These are phyloP conservation scores for Platycheirus rosarum DNA, from an alignment of 2,888 invertebrate species.

Conservation along the genomic window DNA sequence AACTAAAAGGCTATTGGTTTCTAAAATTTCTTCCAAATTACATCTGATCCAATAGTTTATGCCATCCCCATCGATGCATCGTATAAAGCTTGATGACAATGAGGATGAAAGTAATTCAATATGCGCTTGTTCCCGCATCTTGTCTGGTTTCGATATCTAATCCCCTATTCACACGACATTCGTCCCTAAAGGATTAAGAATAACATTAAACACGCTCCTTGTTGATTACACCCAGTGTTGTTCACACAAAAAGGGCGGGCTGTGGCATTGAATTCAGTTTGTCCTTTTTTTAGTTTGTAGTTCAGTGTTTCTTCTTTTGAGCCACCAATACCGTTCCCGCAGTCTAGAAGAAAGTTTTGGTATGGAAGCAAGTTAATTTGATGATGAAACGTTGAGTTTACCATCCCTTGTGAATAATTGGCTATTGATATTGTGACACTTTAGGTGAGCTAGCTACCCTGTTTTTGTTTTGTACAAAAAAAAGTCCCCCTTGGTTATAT, in stretches of 20 bases:
- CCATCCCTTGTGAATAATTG: slow-evolving; percentile 50
- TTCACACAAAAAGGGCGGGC: background rate
- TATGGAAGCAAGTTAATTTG: slow-evolving; percentile 39
- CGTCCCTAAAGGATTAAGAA: slow-evolving; percentile 62
- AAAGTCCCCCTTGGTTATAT: slow-evolving; percentile 18
- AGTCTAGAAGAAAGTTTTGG: slow-evolving; percentile 4
- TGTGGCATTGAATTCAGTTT: slow-evolving; percentile 15
- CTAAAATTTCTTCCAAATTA: slow-evolving; percentile 4
- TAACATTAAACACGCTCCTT: slow-evolving; percentile 50
- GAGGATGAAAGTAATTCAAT: slow-evolving; percentile 54
- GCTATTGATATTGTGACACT: slow-evolving; percentile 39
- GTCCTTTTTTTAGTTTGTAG: slow-evolving; percentile 10
- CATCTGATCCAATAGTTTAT: background rate
- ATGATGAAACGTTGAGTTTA: slow-evolving; percentile 38
- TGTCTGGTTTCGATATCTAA: slow-evolving; percentile 50
- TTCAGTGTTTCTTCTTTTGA: slow-evolving; percentile 1
- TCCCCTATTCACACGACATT: slow-evolving; percentile 41
- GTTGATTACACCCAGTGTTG: slow-evolving; percentile 13
- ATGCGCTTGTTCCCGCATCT: slow-evolving; percentile 52
- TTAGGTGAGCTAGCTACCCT: slow-evolving; percentile 16
- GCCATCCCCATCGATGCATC: background rate
- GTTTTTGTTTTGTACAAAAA: background rate
- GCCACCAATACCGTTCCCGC: slow-evolving; percentile 1
- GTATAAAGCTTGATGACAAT: slow-evolving; percentile 33
- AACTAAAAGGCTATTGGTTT: slow-evolving; percentile 18